Base-by-base conservation (phyloP, 2,797 vertebrate species). In the Notolabrus celidotus region DNA sequence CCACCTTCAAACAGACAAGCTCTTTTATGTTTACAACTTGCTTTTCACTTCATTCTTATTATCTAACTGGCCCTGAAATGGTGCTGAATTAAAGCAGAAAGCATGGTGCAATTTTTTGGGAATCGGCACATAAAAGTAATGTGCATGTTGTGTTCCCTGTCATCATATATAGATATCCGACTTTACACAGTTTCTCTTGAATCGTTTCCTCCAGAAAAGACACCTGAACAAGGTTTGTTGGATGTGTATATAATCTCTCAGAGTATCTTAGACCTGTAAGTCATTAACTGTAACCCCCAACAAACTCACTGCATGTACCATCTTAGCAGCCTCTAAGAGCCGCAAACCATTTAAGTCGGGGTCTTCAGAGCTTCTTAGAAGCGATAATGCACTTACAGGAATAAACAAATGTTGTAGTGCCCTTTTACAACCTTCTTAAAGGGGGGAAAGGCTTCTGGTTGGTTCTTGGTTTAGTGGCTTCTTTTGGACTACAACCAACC, bases 251-350 rank as follows among this genome's bases (percentile, higher is more conserved):
- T 55, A 11, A 46, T 34, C n/a, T 31, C 14, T 9, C 27, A 9
- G 46, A 47, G 10, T 14, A 6, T 46, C 39, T 15, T 3, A 31
- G 19, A 61, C 31, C n/a, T 61, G 23, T 17, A 16, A 16, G 22
- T 51, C 27, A 62, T 42, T 25, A 61, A 41, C 23, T 43, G 25
- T 7, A 64, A 33, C 46, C 31, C 39, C 33, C 31, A 47, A 47
- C 58, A 52, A 58, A 64, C 19, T 20, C 14, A 10, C 39, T 11
- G 10, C n/a, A n/a, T 7, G 34, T n/a, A n/a, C 31, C 56, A 43
- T 29, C 33, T 75, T 69, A 58, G 19, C 23, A 20, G 33, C 38
- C 16, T 52, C 57, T 33, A 23, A 39, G 7, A 4, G 17, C 63
- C 10, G 49, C 25, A 61, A 42, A 55, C 27, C 58, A 45, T 31